Percentiles rank a stretch among this genome's conserved stretches.
Evolutionary conservation across 2,797 vertebrate genomes (phyloP).

Genomic region (Etheostoma nigrum): DNA sequence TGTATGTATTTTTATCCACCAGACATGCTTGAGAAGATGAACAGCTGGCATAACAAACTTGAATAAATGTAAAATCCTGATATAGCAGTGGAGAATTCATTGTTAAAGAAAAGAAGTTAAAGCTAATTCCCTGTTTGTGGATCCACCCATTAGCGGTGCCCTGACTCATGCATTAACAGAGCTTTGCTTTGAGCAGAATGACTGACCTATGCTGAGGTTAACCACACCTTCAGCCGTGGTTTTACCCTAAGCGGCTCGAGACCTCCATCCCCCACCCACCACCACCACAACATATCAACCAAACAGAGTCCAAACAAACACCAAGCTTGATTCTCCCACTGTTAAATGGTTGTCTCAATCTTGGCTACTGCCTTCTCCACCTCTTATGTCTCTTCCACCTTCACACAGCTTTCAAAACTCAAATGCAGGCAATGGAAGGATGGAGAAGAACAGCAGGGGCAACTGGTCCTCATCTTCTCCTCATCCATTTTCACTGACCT

Average conservation of each 20-base stretch:
- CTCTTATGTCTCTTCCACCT: constrained; percentile 43
- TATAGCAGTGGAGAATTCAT: constrained; percentile 52
- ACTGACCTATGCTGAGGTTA: constrained; percentile 79
- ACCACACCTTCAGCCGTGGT: constrained; percentile 77
- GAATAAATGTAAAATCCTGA: constrained; percentile 49
- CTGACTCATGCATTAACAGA: constrained; percentile 58
- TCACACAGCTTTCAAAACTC: constrained; percentile 28
- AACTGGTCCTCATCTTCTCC: constrained; percentile 38
- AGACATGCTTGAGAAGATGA: constrained; percentile 42
- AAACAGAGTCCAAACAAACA: constrained; percentile 74
- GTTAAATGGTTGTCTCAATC: constrained; percentile 64
- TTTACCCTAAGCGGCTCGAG: constrained; percentile 65
- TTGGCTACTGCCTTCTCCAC: constrained; percentile 50
- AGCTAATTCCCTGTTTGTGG: constrained; percentile 45
- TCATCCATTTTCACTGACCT: constrained; percentile 56
- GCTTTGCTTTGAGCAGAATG: constrained; percentile 62
- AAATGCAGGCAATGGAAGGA: constrained; percentile 43
- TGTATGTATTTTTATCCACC: constrained; percentile 59
- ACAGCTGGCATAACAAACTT: constrained; percentile 47
- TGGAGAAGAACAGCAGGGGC: constrained; percentile 41
- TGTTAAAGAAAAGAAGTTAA: constrained; percentile 43
- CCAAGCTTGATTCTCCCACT: constrained; percentile 47
- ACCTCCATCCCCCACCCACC: constrained; percentile 44
- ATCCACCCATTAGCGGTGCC: constrained; percentile 4
- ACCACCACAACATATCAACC: constrained; percentile 70